Evolutionary conservation across 1,140 invertebrate species (phyloP).

Genomic region (Papilio dardanus): DNA sequence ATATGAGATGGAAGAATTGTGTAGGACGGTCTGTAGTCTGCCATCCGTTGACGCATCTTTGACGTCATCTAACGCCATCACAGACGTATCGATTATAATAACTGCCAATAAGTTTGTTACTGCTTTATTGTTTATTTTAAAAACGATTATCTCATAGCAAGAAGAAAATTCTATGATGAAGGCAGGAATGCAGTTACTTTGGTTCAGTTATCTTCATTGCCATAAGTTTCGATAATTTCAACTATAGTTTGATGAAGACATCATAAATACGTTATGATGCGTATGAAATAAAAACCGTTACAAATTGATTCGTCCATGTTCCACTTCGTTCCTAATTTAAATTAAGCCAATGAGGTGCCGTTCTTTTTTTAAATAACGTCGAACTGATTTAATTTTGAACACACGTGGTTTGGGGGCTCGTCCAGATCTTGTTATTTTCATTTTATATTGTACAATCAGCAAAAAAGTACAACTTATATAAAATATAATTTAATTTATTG

Average conservation of each 20-base stretch:
- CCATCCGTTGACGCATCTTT: constrained; percentile 5
- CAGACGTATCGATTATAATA: neutral
- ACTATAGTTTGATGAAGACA: neutral
- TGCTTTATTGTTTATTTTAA: neutral
- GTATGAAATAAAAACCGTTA: constrained; percentile 24
- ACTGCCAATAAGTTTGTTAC: neutral
- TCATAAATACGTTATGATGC: neutral
- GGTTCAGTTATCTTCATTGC: neutral
- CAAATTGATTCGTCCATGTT: constrained; percentile 3
- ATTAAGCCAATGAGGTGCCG: constrained; percentile 32
- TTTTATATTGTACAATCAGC: neutral
- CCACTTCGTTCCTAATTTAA: constrained; percentile 38
- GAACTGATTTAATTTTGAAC: constrained; percentile 34
- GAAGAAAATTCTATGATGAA: neutral
- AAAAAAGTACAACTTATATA: neutral
- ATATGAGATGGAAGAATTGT: neutral
- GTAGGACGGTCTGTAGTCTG: neutral
- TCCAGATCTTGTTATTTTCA: constrained; percentile 2
- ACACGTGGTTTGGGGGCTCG: constrained; percentile 40
- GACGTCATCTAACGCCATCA: neutral
- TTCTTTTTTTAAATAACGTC: constrained; percentile 26
- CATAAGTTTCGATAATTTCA: neutral
- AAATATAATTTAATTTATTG: neutral
- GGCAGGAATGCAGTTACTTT: neutral
- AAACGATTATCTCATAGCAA: neutral